A percentile compares a stretch with the other conserved stretches of the same genome.
Evolutionary conservation across 2,797 vertebrate genomes (phyloP).

Genomic region (Crax fasciolata): DNA sequence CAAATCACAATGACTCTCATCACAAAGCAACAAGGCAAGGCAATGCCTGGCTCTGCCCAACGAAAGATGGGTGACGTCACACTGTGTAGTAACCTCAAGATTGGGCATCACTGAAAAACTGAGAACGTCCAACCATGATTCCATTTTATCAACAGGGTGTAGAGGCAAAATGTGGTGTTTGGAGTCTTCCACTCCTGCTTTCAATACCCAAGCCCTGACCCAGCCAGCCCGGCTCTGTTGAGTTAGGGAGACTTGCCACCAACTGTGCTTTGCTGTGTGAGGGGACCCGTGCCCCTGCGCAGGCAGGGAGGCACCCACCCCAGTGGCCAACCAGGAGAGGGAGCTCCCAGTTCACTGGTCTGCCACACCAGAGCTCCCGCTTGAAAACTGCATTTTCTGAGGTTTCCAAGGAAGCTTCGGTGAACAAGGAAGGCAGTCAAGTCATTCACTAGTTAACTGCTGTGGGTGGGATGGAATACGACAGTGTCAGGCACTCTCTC

Average conservation of each 20-base stretch:
- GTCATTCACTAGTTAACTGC: fast-evolving
- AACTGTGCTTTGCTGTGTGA: fast-evolving
- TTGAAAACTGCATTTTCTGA: fast-evolving
- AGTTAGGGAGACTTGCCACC: fast-evolving
- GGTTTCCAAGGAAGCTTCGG: fast-evolving
- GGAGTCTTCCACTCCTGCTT: fast-evolving
- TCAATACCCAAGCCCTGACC: fast-evolving
- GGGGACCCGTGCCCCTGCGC: background rate
- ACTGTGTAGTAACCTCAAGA: fast-evolving
- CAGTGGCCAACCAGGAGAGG: background rate
- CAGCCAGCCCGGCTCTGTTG: fast-evolving
- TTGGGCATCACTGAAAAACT: fast-evolving
- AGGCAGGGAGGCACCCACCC: background rate
- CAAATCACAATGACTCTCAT: fast-evolving
- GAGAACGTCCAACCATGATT: fast-evolving
- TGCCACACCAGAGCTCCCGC: fast-evolving
- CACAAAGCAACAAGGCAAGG: background rate
- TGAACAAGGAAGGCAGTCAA: fast-evolving
- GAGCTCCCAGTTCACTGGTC: background rate
- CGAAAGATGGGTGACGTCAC: fast-evolving
- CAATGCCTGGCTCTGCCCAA: background rate
- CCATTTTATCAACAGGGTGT: fast-evolving
- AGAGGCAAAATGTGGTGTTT: background rate
- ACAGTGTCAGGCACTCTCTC: fast-evolving
- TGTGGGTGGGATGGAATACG: background rate